Percentiles rank a stretch among this genome's conserved stretches.
Conservation (phyloP, 2,113 vertebrate genomes). For the Jaculus jaculus region DNA sequence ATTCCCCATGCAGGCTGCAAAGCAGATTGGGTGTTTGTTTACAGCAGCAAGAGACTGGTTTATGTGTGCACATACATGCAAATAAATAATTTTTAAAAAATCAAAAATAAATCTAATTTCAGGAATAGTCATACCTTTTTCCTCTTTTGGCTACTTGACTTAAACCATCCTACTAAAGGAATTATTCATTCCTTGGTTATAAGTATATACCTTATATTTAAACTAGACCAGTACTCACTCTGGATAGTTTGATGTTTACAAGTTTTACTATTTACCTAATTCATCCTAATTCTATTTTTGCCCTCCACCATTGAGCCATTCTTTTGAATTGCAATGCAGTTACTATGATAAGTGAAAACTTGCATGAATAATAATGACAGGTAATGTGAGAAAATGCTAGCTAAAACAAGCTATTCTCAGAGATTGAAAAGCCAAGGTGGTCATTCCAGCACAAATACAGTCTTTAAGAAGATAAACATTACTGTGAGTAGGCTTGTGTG, state of each 20-base stretch:
- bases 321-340: neutral
- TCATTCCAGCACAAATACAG: slow-evolving; percentile 5
- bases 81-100: too few relatives aligned
- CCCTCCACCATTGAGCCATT: too few relatives aligned
- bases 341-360: slow-evolving; percentile 15
- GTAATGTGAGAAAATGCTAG: neutral
- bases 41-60: too few relatives aligned
- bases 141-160: neutral
- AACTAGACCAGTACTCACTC: neutral
- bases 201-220: neutral
- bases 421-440: neutral
- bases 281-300: neutral
- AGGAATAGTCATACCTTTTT: neutral
- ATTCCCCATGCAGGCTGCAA: too few relatives aligned
- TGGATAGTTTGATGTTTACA: neutral
- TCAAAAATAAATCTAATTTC: neutral
- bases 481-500: neutral
- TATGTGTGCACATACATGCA: too few relatives aligned
- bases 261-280: neutral
- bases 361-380: slow-evolving; percentile 12
- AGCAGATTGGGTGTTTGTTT: too few relatives aligned
- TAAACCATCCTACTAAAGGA: slow-evolving; percentile 2
- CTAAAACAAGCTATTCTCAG: neutral
- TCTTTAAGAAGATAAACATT: slow-evolving; percentile 10
- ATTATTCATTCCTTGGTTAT: neutral